phyloP scores from a whole-genome alignment of 2,797 vertebrate species.

The Numenius phaeopus region DNA sequence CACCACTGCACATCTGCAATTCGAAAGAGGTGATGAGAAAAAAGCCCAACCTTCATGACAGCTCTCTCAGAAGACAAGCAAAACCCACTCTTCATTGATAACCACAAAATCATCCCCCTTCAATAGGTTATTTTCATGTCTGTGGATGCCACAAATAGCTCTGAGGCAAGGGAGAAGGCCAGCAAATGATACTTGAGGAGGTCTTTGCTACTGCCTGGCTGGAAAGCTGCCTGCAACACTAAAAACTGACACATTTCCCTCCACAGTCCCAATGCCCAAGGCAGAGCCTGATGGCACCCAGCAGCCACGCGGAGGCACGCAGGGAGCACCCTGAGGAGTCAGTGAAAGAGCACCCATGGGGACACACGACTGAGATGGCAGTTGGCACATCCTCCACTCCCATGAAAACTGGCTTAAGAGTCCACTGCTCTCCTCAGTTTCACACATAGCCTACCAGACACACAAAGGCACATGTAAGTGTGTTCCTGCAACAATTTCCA shows the following conservation, averaged over 20 bases:
- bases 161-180: slow-evolving; percentile 1
- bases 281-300: neutral
- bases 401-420: neutral
- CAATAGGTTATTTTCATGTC: neutral
- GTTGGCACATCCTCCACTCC: neutral
- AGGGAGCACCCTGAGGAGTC: neutral
- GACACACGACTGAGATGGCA: neutral
- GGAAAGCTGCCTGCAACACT: neutral
- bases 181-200: neutral
- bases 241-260: neutral
- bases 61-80: neutral
- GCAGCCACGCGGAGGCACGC: neutral
- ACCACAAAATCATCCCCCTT: neutral
- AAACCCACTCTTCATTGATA: neutral
- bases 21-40: neutral
- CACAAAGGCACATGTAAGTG: neutral
- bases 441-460: neutral
- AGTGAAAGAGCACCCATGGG: neutral
- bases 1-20: neutral
- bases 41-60: neutral
- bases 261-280: neutral
- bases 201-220: neutral
- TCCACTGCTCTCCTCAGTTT: neutral
- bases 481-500: neutral
- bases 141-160: slow-evolving; percentile 14